Evolutionary conservation across 2,797 vertebrate species (phyloP).

Genomic region (Poecilia wingei): DNA sequence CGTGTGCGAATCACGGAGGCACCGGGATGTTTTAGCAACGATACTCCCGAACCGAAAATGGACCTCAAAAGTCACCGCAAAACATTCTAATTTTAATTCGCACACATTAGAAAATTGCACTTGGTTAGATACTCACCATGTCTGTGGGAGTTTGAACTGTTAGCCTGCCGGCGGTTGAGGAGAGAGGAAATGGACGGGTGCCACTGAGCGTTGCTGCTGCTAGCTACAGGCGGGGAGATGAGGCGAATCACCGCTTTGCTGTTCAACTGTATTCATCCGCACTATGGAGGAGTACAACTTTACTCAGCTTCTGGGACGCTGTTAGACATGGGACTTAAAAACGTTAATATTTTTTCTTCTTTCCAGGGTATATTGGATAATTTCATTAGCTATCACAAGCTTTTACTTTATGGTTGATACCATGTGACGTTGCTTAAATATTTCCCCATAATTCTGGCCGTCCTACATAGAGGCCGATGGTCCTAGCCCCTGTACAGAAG

Average conservation of each 20-base stretch:
- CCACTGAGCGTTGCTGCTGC: conserved; percentile 41
- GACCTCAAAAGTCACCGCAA: not conserved
- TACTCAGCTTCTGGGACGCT: not conserved
- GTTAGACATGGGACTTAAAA: not conserved
- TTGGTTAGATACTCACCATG: conserved; percentile 68
- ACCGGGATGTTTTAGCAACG: not conserved
- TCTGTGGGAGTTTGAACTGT: conserved; percentile 33
- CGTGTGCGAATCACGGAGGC: not conserved
- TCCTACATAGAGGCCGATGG: not conserved
- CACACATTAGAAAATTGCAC: not conserved
- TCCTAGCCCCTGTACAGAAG: not conserved
- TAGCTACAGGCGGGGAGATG: conserved; percentile 47
- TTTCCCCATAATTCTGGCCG: not conserved
- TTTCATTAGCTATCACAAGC: not conserved
- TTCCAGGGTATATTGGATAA: not conserved
- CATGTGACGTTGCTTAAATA: not conserved
- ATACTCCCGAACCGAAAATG: rapidly evolving
- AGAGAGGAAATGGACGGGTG: conserved; percentile 68
- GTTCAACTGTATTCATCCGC: conserved; percentile 76
- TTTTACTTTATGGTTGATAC: not conserved
- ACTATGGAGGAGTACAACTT: not conserved
- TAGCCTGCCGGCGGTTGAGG: conserved; percentile 46
- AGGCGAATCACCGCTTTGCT: conserved; percentile 49
- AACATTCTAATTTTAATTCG: not conserved
- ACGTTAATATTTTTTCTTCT: not conserved